Percentiles rank a stretch among this genome's conserved stretches.
phyloP scores from a whole-genome alignment of 2,888 invertebrate genomes.

The Pyrrhosoma nymphula region DNA sequence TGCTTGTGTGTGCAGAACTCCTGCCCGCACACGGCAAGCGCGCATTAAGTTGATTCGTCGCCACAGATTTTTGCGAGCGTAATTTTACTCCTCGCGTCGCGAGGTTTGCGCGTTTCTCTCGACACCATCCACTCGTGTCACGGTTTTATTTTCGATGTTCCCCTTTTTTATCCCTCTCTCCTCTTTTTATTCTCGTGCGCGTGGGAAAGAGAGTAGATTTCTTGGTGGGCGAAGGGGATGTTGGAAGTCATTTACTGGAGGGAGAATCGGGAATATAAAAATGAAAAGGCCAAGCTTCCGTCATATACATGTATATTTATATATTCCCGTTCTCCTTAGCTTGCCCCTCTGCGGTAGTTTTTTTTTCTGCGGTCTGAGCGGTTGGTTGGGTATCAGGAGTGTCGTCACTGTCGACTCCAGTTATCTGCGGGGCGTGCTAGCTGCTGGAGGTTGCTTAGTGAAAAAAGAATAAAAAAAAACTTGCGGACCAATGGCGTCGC shows the following conservation, averaged over 20 bases:
- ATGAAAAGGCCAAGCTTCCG: too few relatives aligned
- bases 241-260: too few relatives aligned
- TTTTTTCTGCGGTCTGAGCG: neutral
- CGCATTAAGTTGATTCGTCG: slow-evolving; percentile 37
- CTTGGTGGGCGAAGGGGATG: too few relatives aligned
- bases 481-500: slow-evolving; percentile 37
- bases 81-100: neutral
- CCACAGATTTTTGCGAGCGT: neutral
- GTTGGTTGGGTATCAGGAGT: neutral
- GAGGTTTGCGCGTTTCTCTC: slow-evolving; percentile 7
- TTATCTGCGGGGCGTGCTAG: neutral
- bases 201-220: neutral
- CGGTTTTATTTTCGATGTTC: neutral
- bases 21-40: neutral
- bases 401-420: neutral
- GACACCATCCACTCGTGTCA: neutral
- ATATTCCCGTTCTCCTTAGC: too few relatives aligned
- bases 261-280: too few relatives aligned
- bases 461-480: neutral
- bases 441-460: neutral
- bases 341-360: neutral
- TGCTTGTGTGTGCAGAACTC: neutral
- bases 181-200: neutral
- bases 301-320: too few relatives aligned
- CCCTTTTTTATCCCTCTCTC: too few relatives aligned